These are phyloP conservation scores for Proteles cristata DNA, from an alignment of 2,113 vertebrate genomes.

Conservation along the genomic window DNA sequence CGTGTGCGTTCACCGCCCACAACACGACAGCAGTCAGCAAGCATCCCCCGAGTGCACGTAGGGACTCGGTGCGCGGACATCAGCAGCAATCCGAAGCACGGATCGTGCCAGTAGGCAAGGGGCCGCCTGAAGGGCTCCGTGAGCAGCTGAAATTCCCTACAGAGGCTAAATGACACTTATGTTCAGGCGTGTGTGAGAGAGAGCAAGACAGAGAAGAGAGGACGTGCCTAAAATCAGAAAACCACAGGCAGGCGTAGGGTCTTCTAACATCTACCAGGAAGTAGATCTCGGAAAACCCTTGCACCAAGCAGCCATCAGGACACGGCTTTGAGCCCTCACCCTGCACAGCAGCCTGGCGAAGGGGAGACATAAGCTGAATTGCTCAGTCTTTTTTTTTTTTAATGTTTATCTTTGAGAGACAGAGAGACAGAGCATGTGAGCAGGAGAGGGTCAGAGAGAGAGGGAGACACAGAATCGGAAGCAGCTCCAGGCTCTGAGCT, in stretches of 20 bases:
- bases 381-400: not conserved
- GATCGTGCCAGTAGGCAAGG: not conserved
- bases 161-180: not conserved
- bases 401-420: too few species aligned
- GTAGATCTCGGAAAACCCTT: not conserved
- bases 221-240: not conserved
- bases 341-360: too few species aligned
- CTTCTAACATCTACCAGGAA: not conserved
- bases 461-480: too few species aligned
- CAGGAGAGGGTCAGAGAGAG: too few species aligned
- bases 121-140: too few species aligned
- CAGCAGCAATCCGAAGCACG: not conserved
- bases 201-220: not conserved
- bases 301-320: not conserved
- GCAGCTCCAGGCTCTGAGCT: too few species aligned
- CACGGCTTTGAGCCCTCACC: not conserved
- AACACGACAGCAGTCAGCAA: not conserved
- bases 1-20: not conserved
- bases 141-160: not conserved
- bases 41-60: too few species aligned
- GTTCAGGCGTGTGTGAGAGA: too few species aligned
- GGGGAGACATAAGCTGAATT: not conserved
- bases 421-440: too few species aligned
- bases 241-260: not conserved
- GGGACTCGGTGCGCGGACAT: accelerated